Evolutionary conservation across 2,113 vertebrate genomes (phyloP).

Genomic region (Calonectris borealis): DNA sequence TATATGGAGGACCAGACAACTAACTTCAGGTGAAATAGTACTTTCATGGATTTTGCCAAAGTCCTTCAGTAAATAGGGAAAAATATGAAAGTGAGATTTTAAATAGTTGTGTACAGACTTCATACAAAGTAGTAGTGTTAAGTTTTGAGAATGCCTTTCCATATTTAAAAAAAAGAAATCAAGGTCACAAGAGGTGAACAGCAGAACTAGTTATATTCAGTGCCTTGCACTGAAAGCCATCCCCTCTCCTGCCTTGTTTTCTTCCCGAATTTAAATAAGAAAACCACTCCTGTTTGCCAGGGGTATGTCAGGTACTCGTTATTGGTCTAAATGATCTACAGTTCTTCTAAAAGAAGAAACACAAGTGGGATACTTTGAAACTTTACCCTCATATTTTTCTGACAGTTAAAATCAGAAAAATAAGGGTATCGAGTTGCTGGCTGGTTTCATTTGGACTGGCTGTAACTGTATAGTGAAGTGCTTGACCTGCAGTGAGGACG

Average conservation of each 20-base stretch:
- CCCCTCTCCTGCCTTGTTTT: fast-evolving
- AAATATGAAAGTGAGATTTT: neutral
- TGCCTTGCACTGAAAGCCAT: neutral
- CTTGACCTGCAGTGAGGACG: neutral
- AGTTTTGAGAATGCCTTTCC: neutral
- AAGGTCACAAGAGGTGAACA: neutral
- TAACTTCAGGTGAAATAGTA: neutral
- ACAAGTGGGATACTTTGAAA: neutral
- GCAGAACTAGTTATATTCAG: neutral
- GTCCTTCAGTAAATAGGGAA: neutral
- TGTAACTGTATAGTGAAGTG: neutral
- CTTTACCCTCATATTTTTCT: constrained; percentile 20
- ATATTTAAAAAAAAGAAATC: neutral
- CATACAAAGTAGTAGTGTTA: neutral
- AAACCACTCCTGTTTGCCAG: neutral
- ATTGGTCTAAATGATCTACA: neutral
- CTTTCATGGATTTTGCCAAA: neutral
- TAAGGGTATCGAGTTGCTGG: neutral
- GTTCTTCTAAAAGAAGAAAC: neutral
- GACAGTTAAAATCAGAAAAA: constrained; percentile 49
- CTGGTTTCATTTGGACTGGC: neutral
- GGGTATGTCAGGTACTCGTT: neutral
- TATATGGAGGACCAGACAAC: neutral
- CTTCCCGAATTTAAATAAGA: neutral
- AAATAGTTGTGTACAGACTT: neutral